These are phyloP conservation scores for Luperina testacea DNA, from an alignment of 2,888 invertebrate species.

Conservation along the genomic window DNA sequence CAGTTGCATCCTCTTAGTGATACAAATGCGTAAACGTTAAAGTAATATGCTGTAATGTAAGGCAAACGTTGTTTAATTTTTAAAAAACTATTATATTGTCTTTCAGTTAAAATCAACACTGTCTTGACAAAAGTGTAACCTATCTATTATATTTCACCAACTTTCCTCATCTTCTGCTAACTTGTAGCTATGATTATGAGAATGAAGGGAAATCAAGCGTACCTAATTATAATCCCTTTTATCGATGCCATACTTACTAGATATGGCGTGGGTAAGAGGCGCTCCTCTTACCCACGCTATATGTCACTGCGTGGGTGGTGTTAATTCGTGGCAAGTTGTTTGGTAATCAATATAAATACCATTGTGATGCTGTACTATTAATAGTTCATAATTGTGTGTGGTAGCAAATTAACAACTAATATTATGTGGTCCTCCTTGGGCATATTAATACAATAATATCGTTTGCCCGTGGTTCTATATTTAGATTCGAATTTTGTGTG, in stretches of 20 bases:
- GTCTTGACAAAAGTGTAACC: too few species aligned
- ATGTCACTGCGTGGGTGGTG: neutral
- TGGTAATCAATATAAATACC: neutral
- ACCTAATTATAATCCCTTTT: constrained; percentile 19
- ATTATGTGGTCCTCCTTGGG: neutral
- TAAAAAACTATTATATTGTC: neutral
- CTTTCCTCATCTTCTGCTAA: neutral
- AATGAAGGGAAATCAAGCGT: constrained; percentile 6
- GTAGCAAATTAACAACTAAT: constrained; percentile 2
- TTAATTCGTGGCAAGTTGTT: constrained; percentile 7
- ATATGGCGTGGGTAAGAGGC: neutral
- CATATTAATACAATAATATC: neutral
- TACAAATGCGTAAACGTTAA: constrained; percentile 18
- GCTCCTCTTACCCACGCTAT: too few species aligned
- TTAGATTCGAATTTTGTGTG: neutral
- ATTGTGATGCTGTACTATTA: neutral
- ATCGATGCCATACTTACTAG: neutral
- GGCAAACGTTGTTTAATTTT: neutral
- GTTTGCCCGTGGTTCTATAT: neutral
- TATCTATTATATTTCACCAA: neutral
- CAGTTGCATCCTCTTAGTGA: constrained; percentile 14
- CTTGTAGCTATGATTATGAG: neutral
- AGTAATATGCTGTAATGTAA: neutral
- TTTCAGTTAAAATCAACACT: neutral
- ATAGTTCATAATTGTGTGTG: neutral